Evolutionary conservation across 2,888 invertebrate genomes (phyloP).

Genomic region (Ennomos fuscantarius): DNA sequence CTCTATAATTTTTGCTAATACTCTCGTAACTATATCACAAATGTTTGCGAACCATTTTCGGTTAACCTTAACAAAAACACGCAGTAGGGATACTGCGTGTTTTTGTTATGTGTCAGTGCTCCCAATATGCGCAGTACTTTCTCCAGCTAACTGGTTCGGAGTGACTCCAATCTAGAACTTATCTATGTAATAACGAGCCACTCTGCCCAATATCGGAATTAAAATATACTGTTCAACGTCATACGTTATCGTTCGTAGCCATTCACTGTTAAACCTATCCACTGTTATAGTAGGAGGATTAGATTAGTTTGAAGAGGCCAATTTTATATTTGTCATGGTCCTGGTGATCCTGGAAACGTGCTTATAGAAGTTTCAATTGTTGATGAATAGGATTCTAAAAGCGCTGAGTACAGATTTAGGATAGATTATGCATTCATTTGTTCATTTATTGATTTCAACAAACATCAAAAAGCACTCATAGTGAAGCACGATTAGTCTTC

Average conservation of each 20-base stretch:
- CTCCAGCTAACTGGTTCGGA: conserved; percentile 4
- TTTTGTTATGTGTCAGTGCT: background rate
- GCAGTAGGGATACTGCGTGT: no score
- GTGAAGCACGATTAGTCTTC: no score
- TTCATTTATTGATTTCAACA: no score
- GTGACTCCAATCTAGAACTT: conserved; percentile 7
- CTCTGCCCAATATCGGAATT: conserved; percentile 11
- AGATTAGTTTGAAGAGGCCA: conserved; percentile 1
- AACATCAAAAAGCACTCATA: no score
- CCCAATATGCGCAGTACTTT: conserved; percentile 1
- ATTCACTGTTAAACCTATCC: conserved; percentile 6
- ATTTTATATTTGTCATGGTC: conserved; percentile 3
- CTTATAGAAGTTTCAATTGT: no score
- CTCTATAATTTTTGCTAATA: background rate
- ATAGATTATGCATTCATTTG: no score
- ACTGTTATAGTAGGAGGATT: background rate
- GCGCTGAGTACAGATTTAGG: no score
- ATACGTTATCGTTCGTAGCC: conserved; percentile 4
- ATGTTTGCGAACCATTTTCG: no score
- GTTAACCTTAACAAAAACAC: no score
- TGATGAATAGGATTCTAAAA: no score
- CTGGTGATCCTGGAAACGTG: no score
- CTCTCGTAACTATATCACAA: no score
- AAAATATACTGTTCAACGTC: conserved; percentile 11
- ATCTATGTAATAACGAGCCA: conserved; percentile 16